Conservation (phyloP, 2,113 vertebrate species). For the Phylloscopus trochiloides region DNA sequence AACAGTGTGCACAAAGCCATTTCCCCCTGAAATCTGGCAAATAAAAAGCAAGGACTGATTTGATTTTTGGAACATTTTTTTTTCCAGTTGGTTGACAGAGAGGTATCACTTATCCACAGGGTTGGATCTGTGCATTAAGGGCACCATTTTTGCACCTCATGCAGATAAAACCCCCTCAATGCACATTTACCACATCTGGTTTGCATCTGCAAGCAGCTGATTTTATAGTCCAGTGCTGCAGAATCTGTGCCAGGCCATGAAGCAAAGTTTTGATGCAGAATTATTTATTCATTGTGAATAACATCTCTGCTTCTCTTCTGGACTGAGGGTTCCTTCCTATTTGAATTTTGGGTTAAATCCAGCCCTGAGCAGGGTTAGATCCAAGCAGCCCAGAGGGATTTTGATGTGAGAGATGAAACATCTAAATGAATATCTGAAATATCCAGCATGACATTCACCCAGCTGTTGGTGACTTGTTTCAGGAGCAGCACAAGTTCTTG, state of each 20-base stretch:
- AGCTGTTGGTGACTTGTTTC: not conserved
- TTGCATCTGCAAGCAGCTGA: not conserved
- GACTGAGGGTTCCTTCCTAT: not conserved
- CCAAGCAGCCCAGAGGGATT: not conserved
- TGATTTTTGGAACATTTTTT: conserved; percentile 38
- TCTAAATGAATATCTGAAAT: fast-evolving
- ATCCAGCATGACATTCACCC: not conserved
- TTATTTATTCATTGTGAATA: not conserved
- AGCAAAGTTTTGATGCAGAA: not conserved
- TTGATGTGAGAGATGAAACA: not conserved
- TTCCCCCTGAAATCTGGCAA: not conserved
- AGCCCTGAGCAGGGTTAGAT: not conserved
- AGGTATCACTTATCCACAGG: not conserved
- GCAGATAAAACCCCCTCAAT: conserved; percentile 43
- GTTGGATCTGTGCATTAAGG: not conserved
- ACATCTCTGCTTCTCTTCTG: not conserved
- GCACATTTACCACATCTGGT: not conserved
- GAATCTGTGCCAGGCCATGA: not conserved
- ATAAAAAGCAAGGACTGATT: not conserved
- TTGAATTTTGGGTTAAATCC: not conserved
- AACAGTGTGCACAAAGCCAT: not conserved
- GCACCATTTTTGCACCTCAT: not conserved
- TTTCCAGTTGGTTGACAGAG: not conserved
- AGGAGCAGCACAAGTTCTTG: conserved; percentile 37
- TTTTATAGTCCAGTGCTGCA: not conserved